Conservation (phyloP, 2,797 vertebrate genomes). For the Lacerta viridis region DNA sequence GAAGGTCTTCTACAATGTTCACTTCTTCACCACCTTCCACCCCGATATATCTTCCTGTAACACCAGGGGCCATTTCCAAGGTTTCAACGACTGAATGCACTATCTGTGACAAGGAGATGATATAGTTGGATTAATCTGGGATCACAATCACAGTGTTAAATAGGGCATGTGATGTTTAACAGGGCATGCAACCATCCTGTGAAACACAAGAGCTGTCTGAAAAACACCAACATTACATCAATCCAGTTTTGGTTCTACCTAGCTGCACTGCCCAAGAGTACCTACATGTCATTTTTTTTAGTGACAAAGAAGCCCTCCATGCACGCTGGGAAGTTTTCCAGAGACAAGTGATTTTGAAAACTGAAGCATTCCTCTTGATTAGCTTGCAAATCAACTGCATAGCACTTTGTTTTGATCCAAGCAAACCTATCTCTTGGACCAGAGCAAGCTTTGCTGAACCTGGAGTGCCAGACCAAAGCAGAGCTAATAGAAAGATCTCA, state of each 20-base stretch:
- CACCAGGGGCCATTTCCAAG: neutral
- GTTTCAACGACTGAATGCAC: neutral
- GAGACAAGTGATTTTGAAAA: neutral
- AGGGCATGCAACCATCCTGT: neutral
- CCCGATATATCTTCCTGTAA: neutral
- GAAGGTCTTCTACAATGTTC: neutral
- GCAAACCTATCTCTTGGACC: neutral
- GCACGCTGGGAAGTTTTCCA: neutral
- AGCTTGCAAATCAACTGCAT: neutral
- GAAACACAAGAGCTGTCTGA: neutral
- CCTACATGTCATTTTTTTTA: neutral
- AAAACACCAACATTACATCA: neutral
- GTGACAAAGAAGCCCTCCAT: neutral
- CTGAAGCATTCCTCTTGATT: neutral
- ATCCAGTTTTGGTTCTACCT: neutral
- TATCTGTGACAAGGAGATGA: neutral
- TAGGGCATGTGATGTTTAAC: neutral
- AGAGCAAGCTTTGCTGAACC: neutral
- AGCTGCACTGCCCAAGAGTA: neutral
- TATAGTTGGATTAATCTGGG: neutral
- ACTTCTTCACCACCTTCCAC: neutral
- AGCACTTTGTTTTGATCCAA: neutral
- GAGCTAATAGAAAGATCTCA: neutral
- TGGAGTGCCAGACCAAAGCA: neutral
- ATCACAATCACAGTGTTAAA: neutral